Evolutionary conservation across 2,113 vertebrate species (phyloP).

Genomic region (Elanus axillaris): DNA sequence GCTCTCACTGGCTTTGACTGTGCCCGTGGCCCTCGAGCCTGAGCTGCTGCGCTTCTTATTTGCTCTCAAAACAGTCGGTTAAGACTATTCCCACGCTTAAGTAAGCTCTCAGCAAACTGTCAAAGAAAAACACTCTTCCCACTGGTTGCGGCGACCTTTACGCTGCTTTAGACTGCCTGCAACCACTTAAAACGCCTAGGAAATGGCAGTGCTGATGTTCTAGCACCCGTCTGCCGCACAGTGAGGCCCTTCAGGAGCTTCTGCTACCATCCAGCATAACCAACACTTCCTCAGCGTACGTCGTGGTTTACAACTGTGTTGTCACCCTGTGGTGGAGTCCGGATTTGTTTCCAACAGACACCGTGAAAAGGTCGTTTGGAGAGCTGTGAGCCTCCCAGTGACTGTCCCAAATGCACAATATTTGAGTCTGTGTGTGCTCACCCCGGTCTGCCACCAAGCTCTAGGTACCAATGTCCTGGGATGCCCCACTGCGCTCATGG

Average conservation of each 20-base stretch:
- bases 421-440: not conserved
- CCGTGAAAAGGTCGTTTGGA: not conserved
- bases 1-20: not conserved
- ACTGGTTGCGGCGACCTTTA: not conserved
- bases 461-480: not conserved
- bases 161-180: not conserved
- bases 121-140: not conserved
- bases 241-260: not conserved
- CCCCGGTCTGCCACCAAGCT: not conserved
- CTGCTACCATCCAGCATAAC: fast-evolving
- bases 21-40: not conserved
- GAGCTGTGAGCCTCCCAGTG: not conserved
- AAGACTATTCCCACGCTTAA: not conserved
- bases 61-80: not conserved
- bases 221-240: not conserved
- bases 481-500: not conserved
- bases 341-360: not conserved
- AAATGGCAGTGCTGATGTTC: not conserved
- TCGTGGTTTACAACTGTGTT: not conserved
- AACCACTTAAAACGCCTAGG: not conserved
- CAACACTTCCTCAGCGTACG: not conserved
- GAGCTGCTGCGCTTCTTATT: not conserved
- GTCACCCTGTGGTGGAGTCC: not conserved
- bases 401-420: not conserved
- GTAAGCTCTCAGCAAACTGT: not conserved